Conservation (phyloP, 2,113 vertebrate species). For the Tenrec ecaudatus region DNA sequence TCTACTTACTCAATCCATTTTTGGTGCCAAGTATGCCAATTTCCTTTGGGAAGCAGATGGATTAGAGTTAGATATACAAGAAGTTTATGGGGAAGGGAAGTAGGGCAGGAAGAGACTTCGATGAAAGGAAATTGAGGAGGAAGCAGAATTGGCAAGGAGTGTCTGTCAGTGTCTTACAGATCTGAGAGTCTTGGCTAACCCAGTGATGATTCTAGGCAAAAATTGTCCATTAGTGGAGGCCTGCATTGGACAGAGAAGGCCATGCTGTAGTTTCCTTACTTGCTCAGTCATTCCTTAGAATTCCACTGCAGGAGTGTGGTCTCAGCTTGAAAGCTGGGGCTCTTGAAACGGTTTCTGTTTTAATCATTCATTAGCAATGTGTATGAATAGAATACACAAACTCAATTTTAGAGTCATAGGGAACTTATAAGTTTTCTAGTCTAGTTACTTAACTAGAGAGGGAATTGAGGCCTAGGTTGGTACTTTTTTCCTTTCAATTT, state of each 20-base stretch:
- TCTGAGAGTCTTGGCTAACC: neutral
- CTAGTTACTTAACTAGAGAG: neutral
- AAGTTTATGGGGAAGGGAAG: neutral
- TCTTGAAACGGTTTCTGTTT: constrained; percentile 40
- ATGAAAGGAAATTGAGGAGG: constrained; percentile 3
- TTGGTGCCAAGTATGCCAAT: neutral
- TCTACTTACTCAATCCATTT: constrained; percentile 26
- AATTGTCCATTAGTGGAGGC: neutral
- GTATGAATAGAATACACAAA: constrained; percentile 14
- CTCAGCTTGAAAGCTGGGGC: neutral
- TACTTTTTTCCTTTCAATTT: constrained; percentile 52
- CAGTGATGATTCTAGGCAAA: neutral
- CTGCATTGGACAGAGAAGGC: constrained; percentile 1
- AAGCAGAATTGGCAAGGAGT: neutral
- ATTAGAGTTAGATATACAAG: constrained; percentile 10
- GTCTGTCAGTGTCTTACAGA: neutral
- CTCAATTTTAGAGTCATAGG: neutral
- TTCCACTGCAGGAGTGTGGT: neutral
- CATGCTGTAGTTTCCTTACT: neutral
- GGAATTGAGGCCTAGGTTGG: neutral
- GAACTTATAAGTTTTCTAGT: constrained; percentile 4
- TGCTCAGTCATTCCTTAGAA: neutral
- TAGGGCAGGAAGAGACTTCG: neutral
- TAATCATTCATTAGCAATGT: neutral
- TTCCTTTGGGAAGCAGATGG: constrained; percentile 36